Percentiles rank a stretch among this genome's conserved stretches.
Conservation (phyloP, 2,797 vertebrate genomes). For the Numenius phaeopus region DNA sequence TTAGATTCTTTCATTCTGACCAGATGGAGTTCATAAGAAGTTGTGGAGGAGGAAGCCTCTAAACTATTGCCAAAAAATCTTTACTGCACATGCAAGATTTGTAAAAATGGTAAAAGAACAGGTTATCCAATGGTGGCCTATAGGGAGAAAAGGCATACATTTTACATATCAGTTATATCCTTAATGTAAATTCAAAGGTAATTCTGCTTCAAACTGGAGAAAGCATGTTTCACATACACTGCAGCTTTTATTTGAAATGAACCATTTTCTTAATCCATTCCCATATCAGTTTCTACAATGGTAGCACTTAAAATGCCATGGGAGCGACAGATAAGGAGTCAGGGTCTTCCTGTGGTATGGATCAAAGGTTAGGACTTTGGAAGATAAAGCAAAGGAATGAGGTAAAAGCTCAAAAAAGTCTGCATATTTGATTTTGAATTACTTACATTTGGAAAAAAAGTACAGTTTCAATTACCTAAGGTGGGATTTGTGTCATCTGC, state of each 20-base stretch:
- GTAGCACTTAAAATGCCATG: not conserved
- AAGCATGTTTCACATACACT: not conserved
- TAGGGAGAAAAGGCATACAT: not conserved
- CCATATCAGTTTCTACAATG: not conserved
- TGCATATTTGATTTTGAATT: rapidly evolving
- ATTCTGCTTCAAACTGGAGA: not conserved
- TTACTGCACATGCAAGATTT: conserved; percentile 14
- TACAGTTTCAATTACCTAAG: not conserved
- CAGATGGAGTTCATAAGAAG: conserved; percentile 57
- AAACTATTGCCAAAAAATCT: conserved; percentile 54
- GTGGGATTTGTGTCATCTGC: not conserved
- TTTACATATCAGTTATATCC: not conserved
- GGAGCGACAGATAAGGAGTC: not conserved
- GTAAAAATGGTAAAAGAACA: not conserved
- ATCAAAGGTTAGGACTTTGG: not conserved
- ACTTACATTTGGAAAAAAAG: not conserved
- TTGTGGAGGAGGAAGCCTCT: conserved; percentile 25
- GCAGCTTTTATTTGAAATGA: not conserved
- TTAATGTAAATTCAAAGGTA: conserved; percentile 13
- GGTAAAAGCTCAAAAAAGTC: not conserved
- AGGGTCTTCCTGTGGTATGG: not conserved
- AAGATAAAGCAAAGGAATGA: not conserved
- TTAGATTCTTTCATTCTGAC: conserved; percentile 34
- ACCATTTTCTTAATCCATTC: not conserved
- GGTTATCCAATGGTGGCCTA: not conserved